A percentile compares a stretch with the other conserved stretches of the same genome.
These are phyloP conservation scores for Pseudopleuronectes americanus DNA, from an alignment of 2,797 vertebrate species.

Conservation along the genomic window DNA sequence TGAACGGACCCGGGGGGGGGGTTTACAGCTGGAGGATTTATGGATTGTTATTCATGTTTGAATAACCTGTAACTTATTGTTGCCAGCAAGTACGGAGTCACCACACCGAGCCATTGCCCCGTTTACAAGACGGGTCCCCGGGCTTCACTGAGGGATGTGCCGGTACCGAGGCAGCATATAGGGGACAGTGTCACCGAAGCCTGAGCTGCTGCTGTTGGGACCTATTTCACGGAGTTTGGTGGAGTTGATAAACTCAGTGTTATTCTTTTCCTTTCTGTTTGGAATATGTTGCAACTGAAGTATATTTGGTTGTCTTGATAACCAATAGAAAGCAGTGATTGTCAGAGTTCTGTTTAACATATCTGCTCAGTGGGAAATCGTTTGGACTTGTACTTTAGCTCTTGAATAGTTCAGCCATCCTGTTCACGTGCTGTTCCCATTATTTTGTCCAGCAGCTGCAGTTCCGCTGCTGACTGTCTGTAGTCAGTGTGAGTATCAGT, in stretches of 20 bases:
- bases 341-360: not conserved
- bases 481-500: slow-evolving; percentile 56
- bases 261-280: not conserved
- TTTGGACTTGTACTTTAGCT: not conserved
- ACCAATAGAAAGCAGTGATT: too few species aligned
- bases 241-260: not conserved
- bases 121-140: too few species aligned
- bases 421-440: slow-evolving; percentile 20
- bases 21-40: not conserved
- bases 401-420: not conserved
- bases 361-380: not conserved
- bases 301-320: not conserved
- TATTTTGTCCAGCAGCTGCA: slow-evolving; percentile 46
- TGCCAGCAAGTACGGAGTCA: too few species aligned
- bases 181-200: not conserved
- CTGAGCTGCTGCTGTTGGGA: not conserved
- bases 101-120: too few species aligned
- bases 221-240: not conserved
- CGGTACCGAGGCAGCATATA: not conserved
- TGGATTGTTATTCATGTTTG: not conserved
- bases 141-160: not conserved
- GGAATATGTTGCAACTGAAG: not conserved
- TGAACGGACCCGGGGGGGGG: not conserved
- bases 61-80: not conserved
- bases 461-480: slow-evolving; percentile 22